Conservation (phyloP, 1,140 invertebrate species). For the Drosophila bocki region DNA sequence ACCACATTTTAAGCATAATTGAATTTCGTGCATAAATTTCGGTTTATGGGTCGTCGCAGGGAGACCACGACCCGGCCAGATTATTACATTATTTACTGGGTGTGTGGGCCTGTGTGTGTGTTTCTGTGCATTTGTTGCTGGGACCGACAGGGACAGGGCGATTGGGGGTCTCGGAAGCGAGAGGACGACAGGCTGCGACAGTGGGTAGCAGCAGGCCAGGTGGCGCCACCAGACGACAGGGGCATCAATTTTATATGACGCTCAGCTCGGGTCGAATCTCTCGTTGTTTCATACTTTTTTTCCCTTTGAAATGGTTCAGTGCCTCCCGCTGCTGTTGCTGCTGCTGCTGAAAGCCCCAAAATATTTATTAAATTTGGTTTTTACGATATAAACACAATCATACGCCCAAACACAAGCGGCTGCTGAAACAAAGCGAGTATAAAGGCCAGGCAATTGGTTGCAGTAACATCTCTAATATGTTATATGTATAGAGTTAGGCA, state of each 20-base stretch:
- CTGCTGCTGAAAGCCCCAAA: constrained; percentile 42
- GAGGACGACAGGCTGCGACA: constrained; percentile 13
- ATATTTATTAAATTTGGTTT: constrained; percentile 78
- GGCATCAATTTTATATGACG: constrained; percentile 77
- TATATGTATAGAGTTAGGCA: constrained; percentile 9
- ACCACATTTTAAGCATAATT: constrained; percentile 83
- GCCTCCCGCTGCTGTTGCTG: constrained; percentile 28
- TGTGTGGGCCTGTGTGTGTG: constrained; percentile 19
- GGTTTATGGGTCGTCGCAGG: constrained; percentile 73
- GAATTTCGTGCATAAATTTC: constrained; percentile 82
- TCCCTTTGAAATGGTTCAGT: constrained; percentile 32
- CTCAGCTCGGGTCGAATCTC: constrained; percentile 21
- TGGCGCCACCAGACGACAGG: constrained; percentile 61
- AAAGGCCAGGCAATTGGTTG: constrained; percentile 64
- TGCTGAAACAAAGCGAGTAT: constrained; percentile 36
- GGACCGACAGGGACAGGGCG: constrained; percentile 5
- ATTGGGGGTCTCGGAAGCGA: constrained; percentile 12
- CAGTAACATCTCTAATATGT: constrained; percentile 42
- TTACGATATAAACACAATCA: constrained; percentile 55
- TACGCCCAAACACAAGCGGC: constrained; percentile 14
- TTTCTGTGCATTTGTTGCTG: constrained; percentile 1
- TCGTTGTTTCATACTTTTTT: constrained; percentile 30
- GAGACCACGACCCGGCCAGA: constrained; percentile 75
- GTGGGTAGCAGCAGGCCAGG: constrained; percentile 45
- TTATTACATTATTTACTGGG: constrained; percentile 83